Evolutionary conservation across 2,888 invertebrate genomes (phyloP).

Genomic region (Metacarcinus magister): DNA sequence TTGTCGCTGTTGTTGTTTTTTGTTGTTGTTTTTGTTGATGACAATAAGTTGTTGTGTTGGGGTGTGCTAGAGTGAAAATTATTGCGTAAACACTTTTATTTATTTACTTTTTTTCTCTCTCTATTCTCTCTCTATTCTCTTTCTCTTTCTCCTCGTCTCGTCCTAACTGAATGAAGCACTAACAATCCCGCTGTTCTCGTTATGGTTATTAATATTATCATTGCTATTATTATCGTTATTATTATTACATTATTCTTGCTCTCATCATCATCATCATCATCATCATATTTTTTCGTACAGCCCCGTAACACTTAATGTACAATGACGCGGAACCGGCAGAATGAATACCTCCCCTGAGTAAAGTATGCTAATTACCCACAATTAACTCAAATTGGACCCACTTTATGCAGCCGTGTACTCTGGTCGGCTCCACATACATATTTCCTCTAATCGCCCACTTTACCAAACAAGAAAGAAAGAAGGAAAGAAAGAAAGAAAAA

Average conservation of each 20-base stretch:
- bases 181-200: not conserved
- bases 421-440: too few species aligned
- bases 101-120: too few species aligned
- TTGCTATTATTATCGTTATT: too few species aligned
- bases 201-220: too few species aligned
- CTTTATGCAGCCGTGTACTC: not conserved
- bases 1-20: not conserved
- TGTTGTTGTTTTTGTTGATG: not conserved
- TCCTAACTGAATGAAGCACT: not conserved
- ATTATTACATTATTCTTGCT: not conserved
- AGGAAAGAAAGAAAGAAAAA: too few species aligned
- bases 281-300: not conserved
- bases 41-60: not conserved
- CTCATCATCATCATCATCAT: conserved; percentile 2
- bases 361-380: not conserved
- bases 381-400: not conserved
- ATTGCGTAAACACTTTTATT: too few species aligned
- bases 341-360: not conserved
- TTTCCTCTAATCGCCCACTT: too few species aligned
- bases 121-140: too few species aligned
- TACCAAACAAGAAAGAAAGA: too few species aligned
- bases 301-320: too few species aligned
- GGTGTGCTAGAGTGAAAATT: not conserved
- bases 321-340: not conserved
- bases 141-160: not conserved